A percentile compares a stretch with the other conserved stretches of the same genome.
phyloP scores from a whole-genome alignment of 1,140 invertebrate genomes.

The Drosophila cardini region DNA sequence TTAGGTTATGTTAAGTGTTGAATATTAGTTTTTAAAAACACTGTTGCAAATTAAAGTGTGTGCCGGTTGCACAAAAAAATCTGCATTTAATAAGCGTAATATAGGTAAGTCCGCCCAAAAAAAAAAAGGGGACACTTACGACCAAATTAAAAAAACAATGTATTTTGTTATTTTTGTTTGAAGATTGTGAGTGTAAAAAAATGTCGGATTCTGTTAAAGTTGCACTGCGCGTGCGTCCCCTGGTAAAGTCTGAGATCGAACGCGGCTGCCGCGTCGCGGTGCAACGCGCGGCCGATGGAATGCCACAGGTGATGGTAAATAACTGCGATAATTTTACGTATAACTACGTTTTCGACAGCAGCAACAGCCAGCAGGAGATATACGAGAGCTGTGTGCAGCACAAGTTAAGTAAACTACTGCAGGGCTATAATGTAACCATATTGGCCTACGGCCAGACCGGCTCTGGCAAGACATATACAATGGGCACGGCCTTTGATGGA shows the following conservation, averaged over 20 bases:
- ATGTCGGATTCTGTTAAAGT: conserved; percentile 85
- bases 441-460: conserved; percentile 97
- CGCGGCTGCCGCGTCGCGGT: conserved; percentile 89
- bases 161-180: too few species aligned
- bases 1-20: too few species aligned
- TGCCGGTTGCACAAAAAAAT: too few species aligned
- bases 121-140: too few species aligned
- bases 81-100: too few species aligned
- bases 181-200: background rate
- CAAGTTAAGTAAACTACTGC: conserved; percentile 92
- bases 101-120: too few species aligned
- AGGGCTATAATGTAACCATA: conserved; percentile 95
- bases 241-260: conserved; percentile 89
- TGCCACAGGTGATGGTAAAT: conserved; percentile 89
- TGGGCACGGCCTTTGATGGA: conserved; percentile 93
- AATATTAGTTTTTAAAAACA: too few species aligned
- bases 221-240: conserved; percentile 91
- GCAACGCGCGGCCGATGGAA: conserved; percentile 59
- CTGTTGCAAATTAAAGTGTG: too few species aligned
- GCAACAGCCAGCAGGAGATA: conserved; percentile 89
- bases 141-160: too few species aligned
- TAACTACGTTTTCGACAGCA: conserved; percentile 92
- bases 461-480: conserved; percentile 96
- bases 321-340: conserved; percentile 92
- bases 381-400: conserved; percentile 91